phyloP scores from a whole-genome alignment of 2,113 vertebrate genomes.

The Fulmarus glacialis region DNA sequence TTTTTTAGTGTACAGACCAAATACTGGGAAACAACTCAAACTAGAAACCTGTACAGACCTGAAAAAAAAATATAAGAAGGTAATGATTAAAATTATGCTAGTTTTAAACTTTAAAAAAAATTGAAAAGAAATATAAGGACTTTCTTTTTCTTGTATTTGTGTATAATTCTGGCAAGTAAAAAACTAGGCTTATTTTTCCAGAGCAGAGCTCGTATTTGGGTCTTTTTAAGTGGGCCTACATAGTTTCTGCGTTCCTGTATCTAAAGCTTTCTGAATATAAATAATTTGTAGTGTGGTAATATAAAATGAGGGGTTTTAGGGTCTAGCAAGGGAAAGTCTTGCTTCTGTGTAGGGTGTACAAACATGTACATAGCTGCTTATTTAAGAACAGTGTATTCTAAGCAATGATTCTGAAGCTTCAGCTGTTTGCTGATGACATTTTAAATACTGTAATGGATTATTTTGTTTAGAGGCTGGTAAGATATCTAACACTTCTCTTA shows the following conservation, averaged over 20 bases:
- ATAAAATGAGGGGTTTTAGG: neutral
- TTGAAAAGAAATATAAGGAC: neutral
- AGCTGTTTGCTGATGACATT: neutral
- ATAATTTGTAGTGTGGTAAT: neutral
- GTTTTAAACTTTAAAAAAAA: neutral
- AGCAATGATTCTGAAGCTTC: neutral
- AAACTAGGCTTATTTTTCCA: neutral
- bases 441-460: neutral
- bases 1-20: conserved; percentile 94
- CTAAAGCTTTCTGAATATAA: neutral
- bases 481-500: neutral
- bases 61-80: conserved; percentile 98
- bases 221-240: rapidly evolving
- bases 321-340: neutral
- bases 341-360: neutral
- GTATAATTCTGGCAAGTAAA: neutral
- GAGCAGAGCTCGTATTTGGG: neutral
- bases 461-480: neutral
- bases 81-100: conserved; percentile 9
- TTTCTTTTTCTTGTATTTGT: neutral
- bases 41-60: conserved; percentile 91
- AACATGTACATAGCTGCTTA: too few relatives aligned
- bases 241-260: neutral
- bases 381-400: too few relatives aligned
- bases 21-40: conserved; percentile 96